These are phyloP conservation scores for Deilephila elpenor DNA, from an alignment of 2,888 invertebrate genomes.

Conservation along the genomic window DNA sequence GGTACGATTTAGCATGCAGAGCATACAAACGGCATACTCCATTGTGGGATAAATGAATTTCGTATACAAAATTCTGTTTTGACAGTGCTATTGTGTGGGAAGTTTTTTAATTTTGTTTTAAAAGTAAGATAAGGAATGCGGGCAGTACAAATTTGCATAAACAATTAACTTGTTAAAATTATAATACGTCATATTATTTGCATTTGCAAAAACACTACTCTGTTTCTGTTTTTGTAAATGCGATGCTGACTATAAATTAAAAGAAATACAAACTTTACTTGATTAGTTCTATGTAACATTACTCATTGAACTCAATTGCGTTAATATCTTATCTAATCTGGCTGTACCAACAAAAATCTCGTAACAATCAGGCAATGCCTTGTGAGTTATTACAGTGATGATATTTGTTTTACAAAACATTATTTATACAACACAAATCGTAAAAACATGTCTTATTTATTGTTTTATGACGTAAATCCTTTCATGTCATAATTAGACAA, in stretches of 20 bases:
- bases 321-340: neutral
- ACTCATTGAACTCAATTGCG: neutral
- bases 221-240: too few species aligned
- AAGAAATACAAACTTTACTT: neutral
- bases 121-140: constrained; percentile 4
- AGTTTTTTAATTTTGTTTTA: neutral
- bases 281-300: neutral
- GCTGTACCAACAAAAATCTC: neutral
- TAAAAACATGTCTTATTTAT: neutral
- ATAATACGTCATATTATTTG: too few species aligned
- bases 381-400: neutral
- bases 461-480: neutral
- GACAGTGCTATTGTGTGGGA: neutral
- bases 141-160: neutral
- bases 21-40: constrained; percentile 17
- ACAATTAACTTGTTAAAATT: too few species aligned
- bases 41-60: constrained; percentile 26
- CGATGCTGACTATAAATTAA: too few species aligned
- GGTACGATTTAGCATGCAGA: constrained; percentile 27
- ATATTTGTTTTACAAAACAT: neutral
- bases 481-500: neutral
- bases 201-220: too few species aligned
- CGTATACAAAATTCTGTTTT: constrained; percentile 19
- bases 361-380: neutral
- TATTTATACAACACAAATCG: neutral